These are phyloP conservation scores for Loripinus fragilis DNA, from an alignment of 2,888 invertebrate species.

Conservation along the genomic window DNA sequence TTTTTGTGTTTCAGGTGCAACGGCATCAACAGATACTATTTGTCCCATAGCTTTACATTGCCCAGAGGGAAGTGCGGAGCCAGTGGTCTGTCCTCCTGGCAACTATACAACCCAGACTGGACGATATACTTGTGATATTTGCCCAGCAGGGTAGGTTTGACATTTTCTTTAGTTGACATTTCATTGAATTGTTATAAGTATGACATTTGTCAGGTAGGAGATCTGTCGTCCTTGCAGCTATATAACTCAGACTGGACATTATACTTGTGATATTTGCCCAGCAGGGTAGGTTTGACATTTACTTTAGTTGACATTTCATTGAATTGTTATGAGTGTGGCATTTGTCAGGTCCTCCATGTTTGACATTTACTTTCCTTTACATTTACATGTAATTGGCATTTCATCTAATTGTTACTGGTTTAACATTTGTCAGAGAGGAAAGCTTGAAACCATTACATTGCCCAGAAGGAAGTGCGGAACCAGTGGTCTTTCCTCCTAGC, in stretches of 20 bases:
- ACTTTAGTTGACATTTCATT: background rate
- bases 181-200: background rate
- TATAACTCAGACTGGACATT: constrained; percentile 77
- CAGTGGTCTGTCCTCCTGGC: constrained; percentile 71
- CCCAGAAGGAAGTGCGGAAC: constrained; percentile 70
- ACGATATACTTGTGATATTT: constrained; percentile 74
- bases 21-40: constrained; percentile 46
- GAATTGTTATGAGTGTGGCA: too few relatives aligned
- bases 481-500: constrained; percentile 70
- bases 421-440: too few relatives aligned
- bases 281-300: constrained; percentile 77
- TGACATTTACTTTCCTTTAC: too few relatives aligned
- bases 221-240: constrained; percentile 74
- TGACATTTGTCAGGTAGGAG: too few relatives aligned
- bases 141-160: constrained; percentile 79
- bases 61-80: constrained; percentile 70
- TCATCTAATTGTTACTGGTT: background rate
- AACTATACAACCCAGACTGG: constrained; percentile 78
- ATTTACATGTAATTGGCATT: too few relatives aligned
- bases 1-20: constrained; percentile 69
- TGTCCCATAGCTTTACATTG: constrained; percentile 77
- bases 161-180: too few relatives aligned
- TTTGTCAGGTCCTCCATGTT: too few relatives aligned
- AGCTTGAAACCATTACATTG: constrained; percentile 76
- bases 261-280: constrained; percentile 77